Percentiles rank a stretch among this genome's conserved stretches.
These are phyloP conservation scores for Hylyphantes graminicola DNA, from an alignment of 1,140 invertebrate genomes.

Conservation along the genomic window DNA sequence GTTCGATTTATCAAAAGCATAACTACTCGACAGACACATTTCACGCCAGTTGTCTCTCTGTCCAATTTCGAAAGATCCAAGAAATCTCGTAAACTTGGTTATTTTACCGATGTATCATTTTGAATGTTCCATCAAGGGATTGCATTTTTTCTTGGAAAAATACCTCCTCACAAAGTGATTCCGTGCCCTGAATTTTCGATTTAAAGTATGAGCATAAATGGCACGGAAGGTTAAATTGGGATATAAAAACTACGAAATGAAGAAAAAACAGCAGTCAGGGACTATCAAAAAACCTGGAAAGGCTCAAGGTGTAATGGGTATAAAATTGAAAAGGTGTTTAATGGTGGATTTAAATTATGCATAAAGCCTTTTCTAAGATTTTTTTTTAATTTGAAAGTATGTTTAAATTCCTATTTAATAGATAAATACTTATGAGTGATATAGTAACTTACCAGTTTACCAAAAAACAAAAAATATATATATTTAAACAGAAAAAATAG, in stretches of 20 bases:
- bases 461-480: too few species aligned
- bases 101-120: constrained; percentile 28
- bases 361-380: too few species aligned
- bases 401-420: too few species aligned
- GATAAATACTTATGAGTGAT: too few species aligned
- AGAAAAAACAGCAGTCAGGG: too few species aligned
- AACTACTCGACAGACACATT: not conserved
- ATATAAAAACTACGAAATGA: not conserved
- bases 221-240: not conserved
- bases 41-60: not conserved
- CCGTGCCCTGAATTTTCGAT: constrained; percentile 18
- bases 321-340: too few species aligned
- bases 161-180: constrained; percentile 23
- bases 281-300: not conserved
- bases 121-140: constrained; percentile 11
- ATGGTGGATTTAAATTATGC: too few species aligned
- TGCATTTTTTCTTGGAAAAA: not conserved
- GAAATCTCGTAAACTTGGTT: constrained; percentile 13
- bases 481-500: too few species aligned
- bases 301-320: not conserved
- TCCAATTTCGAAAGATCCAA: too few species aligned
- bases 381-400: too few species aligned
- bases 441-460: too few species aligned
- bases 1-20: constrained; percentile 1
- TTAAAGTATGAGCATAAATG: not conserved